A percentile compares a stretch with the other conserved stretches of the same genome.
phyloP scores from a whole-genome alignment of 1,140 invertebrate genomes.

The Drosophila carrolli region DNA sequence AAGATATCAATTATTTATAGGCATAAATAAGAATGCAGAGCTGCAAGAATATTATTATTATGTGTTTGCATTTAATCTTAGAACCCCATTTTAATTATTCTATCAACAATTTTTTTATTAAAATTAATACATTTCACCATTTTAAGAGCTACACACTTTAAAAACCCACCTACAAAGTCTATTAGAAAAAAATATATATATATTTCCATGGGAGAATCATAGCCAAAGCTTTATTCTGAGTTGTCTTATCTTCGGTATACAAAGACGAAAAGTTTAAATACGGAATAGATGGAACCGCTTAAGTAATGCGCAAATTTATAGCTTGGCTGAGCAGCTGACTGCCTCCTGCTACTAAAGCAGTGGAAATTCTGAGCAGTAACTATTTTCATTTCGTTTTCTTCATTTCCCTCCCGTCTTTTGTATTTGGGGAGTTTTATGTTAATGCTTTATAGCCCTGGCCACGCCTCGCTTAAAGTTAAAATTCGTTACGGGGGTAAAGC shows the following conservation, averaged over 20 bases:
- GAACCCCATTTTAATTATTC: too few species aligned
- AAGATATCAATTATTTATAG: slow-evolving; percentile 5
- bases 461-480: slow-evolving; percentile 59
- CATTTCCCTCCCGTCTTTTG: slow-evolving; percentile 2
- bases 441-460: slow-evolving; percentile 47
- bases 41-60: too few species aligned
- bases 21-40: too few species aligned
- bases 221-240: not conserved
- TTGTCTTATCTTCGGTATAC: not conserved
- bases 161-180: too few species aligned
- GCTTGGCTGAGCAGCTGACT: slow-evolving; percentile 25
- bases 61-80: too few species aligned
- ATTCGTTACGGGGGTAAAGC: slow-evolving; percentile 29
- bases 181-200: not conserved
- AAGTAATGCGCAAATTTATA: slow-evolving; percentile 58
- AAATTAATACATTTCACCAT: too few species aligned
- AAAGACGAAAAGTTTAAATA: slow-evolving; percentile 19
- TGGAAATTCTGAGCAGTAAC: slow-evolving; percentile 26
- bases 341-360: not conserved
- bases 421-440: slow-evolving; percentile 30
- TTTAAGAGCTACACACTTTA: too few species aligned
- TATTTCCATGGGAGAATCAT: not conserved
- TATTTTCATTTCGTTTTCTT: slow-evolving; percentile 17
- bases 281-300: slow-evolving; percentile 43
- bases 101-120: too few species aligned